Evolutionary conservation across 2,888 invertebrate species (phyloP).

Genomic region (Torymus texanus): DNA sequence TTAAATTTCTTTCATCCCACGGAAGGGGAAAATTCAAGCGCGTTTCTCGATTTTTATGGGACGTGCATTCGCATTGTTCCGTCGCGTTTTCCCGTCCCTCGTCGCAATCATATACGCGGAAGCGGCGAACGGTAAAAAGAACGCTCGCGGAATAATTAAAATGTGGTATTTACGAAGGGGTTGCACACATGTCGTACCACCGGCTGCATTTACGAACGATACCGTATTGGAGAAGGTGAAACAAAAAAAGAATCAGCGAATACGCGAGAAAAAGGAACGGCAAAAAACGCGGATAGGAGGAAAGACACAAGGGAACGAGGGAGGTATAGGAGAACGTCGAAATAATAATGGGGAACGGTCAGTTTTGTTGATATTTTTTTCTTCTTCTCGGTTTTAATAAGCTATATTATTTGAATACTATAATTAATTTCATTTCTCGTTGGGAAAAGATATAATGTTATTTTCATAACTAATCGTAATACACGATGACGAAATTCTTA

Average conservation of each 20-base stretch:
- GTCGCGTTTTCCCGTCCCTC: slow-evolving; percentile 40
- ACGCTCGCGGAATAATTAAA: slow-evolving; percentile 67
- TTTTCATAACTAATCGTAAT: background rate
- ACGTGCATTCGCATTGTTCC: slow-evolving; percentile 40
- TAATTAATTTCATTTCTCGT: too few relatives aligned
- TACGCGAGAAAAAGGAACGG: slow-evolving; percentile 50
- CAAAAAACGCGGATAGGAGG: slow-evolving; percentile 5
- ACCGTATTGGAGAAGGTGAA: slow-evolving; percentile 56
- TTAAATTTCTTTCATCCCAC: slow-evolving; percentile 23
- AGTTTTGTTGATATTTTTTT: too few relatives aligned
- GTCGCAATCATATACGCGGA: slow-evolving; percentile 16
- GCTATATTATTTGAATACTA: too few relatives aligned
- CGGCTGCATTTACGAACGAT: slow-evolving; percentile 61
- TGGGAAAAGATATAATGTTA: too few relatives aligned
- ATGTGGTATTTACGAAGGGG: slow-evolving; percentile 64
- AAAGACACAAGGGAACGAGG: background rate
- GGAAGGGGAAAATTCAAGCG: slow-evolving; percentile 9
- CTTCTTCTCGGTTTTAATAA: too few relatives aligned
- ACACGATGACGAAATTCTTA: background rate
- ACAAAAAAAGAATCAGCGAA: slow-evolving; percentile 43
- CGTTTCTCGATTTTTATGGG: slow-evolving; percentile 47
- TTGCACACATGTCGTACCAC: slow-evolving; percentile 54
- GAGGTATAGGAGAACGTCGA: background rate
- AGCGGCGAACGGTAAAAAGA: slow-evolving; percentile 53
- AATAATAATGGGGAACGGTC: too few relatives aligned